Conservation (phyloP, 1,140 invertebrate genomes). For the Diploscapter pachys region DNA sequence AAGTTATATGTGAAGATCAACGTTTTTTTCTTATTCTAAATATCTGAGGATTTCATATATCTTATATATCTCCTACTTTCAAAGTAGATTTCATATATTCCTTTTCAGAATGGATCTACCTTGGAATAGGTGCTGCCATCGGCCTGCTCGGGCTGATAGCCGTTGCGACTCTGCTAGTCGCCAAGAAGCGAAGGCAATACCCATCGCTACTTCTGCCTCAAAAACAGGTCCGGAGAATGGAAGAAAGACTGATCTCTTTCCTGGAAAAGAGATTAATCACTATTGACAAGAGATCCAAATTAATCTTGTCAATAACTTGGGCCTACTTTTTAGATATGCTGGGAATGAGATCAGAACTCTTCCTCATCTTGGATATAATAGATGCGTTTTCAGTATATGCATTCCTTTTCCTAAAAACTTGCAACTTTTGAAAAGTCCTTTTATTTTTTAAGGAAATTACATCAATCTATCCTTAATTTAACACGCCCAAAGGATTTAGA, state of each 20-base stretch:
- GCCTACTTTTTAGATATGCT: background rate
- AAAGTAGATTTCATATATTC: background rate
- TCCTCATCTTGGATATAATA: background rate
- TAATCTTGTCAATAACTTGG: constrained; percentile 4
- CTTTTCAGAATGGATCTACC: constrained; percentile 31
- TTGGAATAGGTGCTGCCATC: constrained; percentile 26
- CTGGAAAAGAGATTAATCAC: background rate
- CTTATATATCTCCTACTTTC: no score
- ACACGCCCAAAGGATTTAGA: background rate
- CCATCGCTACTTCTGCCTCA: constrained; percentile 29
- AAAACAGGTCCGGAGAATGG: constrained; percentile 13
- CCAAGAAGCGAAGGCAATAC: constrained; percentile 26
- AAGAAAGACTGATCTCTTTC: no score
- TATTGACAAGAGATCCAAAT: background rate
- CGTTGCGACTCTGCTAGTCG: constrained; percentile 22
- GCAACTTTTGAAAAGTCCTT: background rate
- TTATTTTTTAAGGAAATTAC: no score
- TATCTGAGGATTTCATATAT: no score
- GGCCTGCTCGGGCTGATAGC: constrained; percentile 26
- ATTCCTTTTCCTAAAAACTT: background rate
- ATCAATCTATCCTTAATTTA: background rate
- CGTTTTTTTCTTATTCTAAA: no score
- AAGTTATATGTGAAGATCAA: no score
- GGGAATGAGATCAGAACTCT: background rate
- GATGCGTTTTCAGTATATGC: background rate